Evolutionary conservation across 2,113 vertebrate species (phyloP).

Genomic region (Irena cyanogastra): DNA sequence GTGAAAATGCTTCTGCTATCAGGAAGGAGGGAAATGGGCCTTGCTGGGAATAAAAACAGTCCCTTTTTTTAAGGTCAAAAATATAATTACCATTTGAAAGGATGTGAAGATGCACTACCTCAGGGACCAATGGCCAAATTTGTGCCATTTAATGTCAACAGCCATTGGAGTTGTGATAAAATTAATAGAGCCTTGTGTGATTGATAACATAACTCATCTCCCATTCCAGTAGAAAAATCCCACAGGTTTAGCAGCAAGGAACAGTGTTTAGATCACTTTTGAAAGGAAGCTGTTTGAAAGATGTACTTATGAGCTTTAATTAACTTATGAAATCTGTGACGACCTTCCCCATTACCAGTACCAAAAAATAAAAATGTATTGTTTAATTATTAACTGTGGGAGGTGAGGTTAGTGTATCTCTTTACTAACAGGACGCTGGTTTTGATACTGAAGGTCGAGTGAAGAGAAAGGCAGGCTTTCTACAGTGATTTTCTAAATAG

Average conservation of each 20-base stretch:
- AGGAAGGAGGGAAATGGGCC: conserved; percentile 1
- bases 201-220: conserved; percentile 65
- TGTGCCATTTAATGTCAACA: conserved; percentile 78
- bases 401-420: neutral
- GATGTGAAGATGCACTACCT: conserved; percentile 45
- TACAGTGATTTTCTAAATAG: neutral
- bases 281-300: conserved; percentile 26
- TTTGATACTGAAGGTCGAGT: neutral
- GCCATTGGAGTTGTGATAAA: conserved; percentile 67
- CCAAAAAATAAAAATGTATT: conserved; percentile 17
- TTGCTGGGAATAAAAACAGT: conserved; percentile 13
- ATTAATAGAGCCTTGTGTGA: conserved; percentile 74
- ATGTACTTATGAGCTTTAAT: conserved; percentile 32
- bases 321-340: conserved; percentile 18
- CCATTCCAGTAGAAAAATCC: conserved; percentile 14
- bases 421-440: neutral
- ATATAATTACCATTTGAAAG: conserved; percentile 81
- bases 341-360: neutral
- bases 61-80: conserved; percentile 78
- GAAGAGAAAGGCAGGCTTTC: neutral
- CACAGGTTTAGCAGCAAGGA: conserved; percentile 20
- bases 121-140: conserved; percentile 53
- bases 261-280: conserved; percentile 30
- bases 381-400: conserved; percentile 5
- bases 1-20: neutral